phyloP scores from a whole-genome alignment of 1,140 invertebrate genomes.

The Nasonia giraulti region DNA sequence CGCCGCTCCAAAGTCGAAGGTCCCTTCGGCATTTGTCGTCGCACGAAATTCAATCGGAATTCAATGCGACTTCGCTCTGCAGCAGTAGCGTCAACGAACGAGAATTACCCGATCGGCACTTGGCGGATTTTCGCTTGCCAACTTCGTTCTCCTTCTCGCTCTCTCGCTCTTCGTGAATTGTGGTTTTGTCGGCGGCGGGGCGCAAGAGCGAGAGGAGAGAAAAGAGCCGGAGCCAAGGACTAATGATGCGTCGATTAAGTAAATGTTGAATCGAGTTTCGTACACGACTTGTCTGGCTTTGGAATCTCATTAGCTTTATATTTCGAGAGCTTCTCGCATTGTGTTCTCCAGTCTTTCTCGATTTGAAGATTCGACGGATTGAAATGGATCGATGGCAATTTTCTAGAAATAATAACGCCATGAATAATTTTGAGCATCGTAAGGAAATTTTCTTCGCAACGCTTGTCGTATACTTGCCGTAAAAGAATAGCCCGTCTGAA shows the following conservation, averaged over 20 bases:
- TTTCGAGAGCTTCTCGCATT: background rate
- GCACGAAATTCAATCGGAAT: constrained; percentile 54
- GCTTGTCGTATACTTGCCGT: background rate
- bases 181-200: background rate
- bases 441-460: background rate
- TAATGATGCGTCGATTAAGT: constrained; percentile 49
- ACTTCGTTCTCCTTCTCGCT: background rate
- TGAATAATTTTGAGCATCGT: too few relatives aligned
- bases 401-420: background rate
- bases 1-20: constrained; percentile 23
- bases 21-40: constrained; percentile 46
- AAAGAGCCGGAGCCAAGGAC: background rate
- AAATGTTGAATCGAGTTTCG: constrained; percentile 39
- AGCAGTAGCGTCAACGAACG: constrained; percentile 36
- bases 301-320: constrained; percentile 2
- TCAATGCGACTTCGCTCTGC: constrained; percentile 41
- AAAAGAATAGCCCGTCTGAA: background rate
- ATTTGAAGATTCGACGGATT: background rate
- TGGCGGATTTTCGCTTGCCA: constrained; percentile 41
- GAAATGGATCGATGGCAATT: background rate
- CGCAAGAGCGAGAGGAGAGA: background rate
- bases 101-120: constrained; percentile 39
- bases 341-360: background rate
- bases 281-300: background rate
- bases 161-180: constrained; percentile 14